Base-by-base conservation (phyloP, 2,797 vertebrate genomes). In the Lacerta viridis region DNA sequence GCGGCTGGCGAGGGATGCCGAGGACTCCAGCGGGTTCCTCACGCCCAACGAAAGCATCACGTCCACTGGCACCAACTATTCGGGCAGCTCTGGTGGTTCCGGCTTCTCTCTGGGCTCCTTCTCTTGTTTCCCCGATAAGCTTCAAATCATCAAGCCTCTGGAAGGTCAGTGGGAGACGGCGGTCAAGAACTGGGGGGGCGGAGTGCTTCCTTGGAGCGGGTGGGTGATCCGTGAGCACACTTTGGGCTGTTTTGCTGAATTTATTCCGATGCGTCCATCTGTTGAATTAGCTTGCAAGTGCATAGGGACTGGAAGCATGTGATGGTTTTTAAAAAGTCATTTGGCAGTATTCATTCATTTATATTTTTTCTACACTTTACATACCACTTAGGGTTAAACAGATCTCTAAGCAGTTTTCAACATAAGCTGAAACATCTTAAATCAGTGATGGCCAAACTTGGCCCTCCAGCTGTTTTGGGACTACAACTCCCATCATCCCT, bases 71-170 rank as follows among this genome's bases (percentile, higher is more conserved):
- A 98, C 98, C 93, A 98, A 96, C 95, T 97, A 95, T 95, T 98
- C 98, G 0, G 97, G 97, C 80, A 97, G 96, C 93, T 88, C 97
- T 1, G 96, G 96, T 0, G 96, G 93, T 92, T 98, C 98, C 13
- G 43, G 93, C 83, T 93, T 97, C 79, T 98, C 97, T 0, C 95
- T 97, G 1, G 93, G 98, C 75, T 98, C 98, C n/a, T 97, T 98
- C 86, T 96, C 97, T 23, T 96, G 97, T 95, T 96, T 98, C 89
- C 98, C 97, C 0, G 98, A 98, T 91, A 98, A 98, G 50, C 97
- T 99, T 93, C 98, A 98, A 97, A 98, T 98, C 0, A 93, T 99
- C 90, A 98, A 99, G 95, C 98, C 97, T 0, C 94, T 99, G 96
- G 98, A 98, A 97, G 98, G 98, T 98, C 95, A 97, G 96, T 74